Conservation (phyloP, 2,797 vertebrate genomes). For the Dipus sagitta region DNA sequence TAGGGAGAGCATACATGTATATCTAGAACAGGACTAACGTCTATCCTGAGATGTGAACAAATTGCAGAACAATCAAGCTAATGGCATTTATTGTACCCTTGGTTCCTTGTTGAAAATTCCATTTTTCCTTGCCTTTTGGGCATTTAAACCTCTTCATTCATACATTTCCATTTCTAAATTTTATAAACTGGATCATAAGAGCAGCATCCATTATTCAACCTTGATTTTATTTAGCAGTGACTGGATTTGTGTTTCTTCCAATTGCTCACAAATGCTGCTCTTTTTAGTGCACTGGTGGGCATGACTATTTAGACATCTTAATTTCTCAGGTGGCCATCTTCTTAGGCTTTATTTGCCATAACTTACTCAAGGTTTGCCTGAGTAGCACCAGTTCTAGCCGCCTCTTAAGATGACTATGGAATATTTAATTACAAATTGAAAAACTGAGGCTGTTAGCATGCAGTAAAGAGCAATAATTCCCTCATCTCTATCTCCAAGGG, state of each 20-base stretch:
- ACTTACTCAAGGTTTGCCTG: slow-evolving; percentile 59
- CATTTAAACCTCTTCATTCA: slow-evolving; percentile 50
- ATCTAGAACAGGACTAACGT: slow-evolving; percentile 27
- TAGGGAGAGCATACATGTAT: not conserved
- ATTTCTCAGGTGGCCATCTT: slow-evolving; percentile 60
- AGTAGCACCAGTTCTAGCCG: slow-evolving; percentile 64
- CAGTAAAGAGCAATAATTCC: slow-evolving; percentile 66
- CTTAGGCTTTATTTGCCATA: slow-evolving; percentile 75
- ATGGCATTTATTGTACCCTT: not conserved
- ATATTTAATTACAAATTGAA: slow-evolving; percentile 72
- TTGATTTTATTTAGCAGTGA: slow-evolving; percentile 61
- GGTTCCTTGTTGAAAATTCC: slow-evolving; percentile 38
- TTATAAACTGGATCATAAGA: slow-evolving; percentile 37
- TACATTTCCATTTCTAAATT: slow-evolving; percentile 45
- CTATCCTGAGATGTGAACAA: slow-evolving; percentile 47
- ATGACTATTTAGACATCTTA: slow-evolving; percentile 58
- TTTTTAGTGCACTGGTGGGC: slow-evolving; percentile 56
- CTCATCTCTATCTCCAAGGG: slow-evolving; percentile 67
- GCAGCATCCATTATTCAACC: slow-evolving; percentile 48
- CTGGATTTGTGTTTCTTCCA: slow-evolving; percentile 63
- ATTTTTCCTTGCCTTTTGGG: slow-evolving; percentile 25
- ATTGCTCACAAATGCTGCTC: slow-evolving; percentile 53
- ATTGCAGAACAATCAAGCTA: not conserved
- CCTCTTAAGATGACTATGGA: slow-evolving; percentile 70
- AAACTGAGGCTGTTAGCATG: slow-evolving; percentile 70